These are phyloP conservation scores for Acanthosepion esculentum DNA, from an alignment of 2,888 invertebrate genomes.

Conservation along the genomic window DNA sequence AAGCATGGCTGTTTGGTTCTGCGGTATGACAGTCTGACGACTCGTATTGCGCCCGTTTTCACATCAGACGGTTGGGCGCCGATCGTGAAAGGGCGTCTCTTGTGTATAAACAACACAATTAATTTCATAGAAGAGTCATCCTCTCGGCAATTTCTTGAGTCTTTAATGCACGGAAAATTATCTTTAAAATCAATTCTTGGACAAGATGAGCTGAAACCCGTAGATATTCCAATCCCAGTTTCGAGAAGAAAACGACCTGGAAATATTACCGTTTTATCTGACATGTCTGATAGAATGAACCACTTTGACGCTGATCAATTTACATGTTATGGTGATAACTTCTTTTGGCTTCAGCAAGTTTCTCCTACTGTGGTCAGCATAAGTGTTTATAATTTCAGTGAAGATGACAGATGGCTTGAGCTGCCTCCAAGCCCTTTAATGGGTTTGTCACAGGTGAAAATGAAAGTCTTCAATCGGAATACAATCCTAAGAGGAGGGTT, in stretches of 20 bases:
- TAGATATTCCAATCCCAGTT: not conserved
- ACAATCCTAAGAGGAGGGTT: not conserved
- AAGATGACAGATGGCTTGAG: not conserved
- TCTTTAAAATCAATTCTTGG: not conserved
- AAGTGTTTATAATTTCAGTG: not conserved
- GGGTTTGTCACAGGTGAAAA: not conserved
- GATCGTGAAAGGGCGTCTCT: not conserved
- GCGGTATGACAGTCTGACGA: not conserved
- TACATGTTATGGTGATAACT: not conserved
- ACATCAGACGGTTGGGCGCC: not conserved
- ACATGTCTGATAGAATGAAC: not conserved
- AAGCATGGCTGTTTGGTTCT: not conserved
- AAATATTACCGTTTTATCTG: not conserved
- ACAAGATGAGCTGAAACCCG: not conserved
- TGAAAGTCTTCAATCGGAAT: not conserved
- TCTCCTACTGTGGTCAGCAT: not conserved
- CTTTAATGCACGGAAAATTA: not conserved
- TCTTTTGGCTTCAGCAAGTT: constrained; percentile 11
- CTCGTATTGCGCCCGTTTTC: not conserved
- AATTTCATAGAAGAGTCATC: not conserved
- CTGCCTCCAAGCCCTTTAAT: not conserved
- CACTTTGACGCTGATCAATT: not conserved
- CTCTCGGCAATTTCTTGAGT: not conserved
- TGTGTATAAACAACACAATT: not conserved
- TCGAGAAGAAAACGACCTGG: not conserved